Evolutionary conservation across 2,888 invertebrate species (phyloP), one percentile per base, ranked within the genome.

Genomic region (Gortyna flavago): DNA sequence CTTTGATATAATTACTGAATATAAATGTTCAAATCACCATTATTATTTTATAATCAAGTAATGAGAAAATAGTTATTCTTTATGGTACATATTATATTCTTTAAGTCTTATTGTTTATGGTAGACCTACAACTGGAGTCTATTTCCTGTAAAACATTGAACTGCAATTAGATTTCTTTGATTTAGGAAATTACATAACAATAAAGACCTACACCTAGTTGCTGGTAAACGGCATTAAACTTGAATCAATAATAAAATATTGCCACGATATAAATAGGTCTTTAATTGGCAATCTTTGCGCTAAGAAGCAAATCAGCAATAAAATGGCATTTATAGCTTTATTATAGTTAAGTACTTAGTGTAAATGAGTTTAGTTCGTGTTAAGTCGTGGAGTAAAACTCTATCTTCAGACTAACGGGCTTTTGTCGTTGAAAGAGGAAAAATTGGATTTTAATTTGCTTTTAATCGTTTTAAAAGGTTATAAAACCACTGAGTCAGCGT

Each of bases 391-490:
- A 66, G 2, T 29, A 41, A 41, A 65, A 9, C 11, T 79, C 18
- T 65, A 11, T 54, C 44, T 79, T 13, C 13, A 16, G 3, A 32
- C 32, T 38, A 13, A 38, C 29, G 16, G 41, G 64, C 16, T 4
- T 38, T 7, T 44, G 67, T 48, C 61, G 35, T 80, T 73, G 66
- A 16, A 54, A 72, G 18, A 61, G 72, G 18, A 54, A 74, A 62
- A 80, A 80, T 51, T 41, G 9, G 3, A 32, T 68, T 75, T 68
- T 29, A 81, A 75, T 69, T 35, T 66, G 35, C 59, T 73, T 80
- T 67, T 79, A 74, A 80, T 74, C 11, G 66, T 7, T 80, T 80
- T 61, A 73, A 74, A 73, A 80, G 65, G 65, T 66, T 61, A 9
- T 11, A 80, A 67, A 79, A 79, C n/a, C n/a, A n/a, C n/a, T n/a